Evolutionary conservation across 2,888 invertebrate genomes (phyloP), one percentile per base, ranked within the genome.

Genomic region (Hylaea fasciaria): DNA sequence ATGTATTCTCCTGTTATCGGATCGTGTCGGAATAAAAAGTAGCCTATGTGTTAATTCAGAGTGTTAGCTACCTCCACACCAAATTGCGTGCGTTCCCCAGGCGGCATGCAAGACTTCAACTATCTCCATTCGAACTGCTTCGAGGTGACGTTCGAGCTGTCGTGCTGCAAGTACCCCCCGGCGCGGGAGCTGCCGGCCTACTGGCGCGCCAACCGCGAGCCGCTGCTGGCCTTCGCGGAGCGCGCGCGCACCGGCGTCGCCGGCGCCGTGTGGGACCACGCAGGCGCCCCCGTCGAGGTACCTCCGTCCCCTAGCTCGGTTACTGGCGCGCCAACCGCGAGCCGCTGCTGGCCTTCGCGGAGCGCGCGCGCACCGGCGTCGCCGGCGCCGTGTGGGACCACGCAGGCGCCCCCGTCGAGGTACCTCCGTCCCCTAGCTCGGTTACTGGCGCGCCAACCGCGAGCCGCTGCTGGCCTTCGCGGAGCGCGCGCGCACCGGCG

Each of bases 41-140:
- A n/a, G n/a, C n/a, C n/a, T n/a, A n/a, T n/a, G n/a, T n/a, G n/a
- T n/a, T n/a, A n/a, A n/a, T n/a, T n/a, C n/a, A n/a, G n/a, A n/a
- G n/a, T n/a, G n/a, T n/a, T n/a, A n/a, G n/a, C n/a, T n/a, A n/a
- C n/a, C n/a, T n/a, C n/a, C n/a, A n/a, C n/a, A n/a, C n/a, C n/a
- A n/a, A n/a, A n/a, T n/a, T n/a, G n/a, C n/a, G n/a, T n/a, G n/a
- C n/a, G n/a, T n/a, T n/a, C n/a, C 14, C 12, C 89, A 94, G 97
- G 98, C 78, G 99, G 99, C 44, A 99, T 99, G 99, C 97, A 97
- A 90, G 99, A 99, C 89, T 99, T 97, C 93, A 99, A 99, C 92
- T 99, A 99, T 86, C 94, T 97, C 3, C 95, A 96, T 79, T 97
- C 97, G 1, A 99, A 99, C 89, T 97, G 98, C 82, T 97, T 98